Percentiles rank a stretch among this genome's conserved stretches.
Conservation (phyloP, 2,797 vertebrate genomes). For the Eurystomus glaucurus region DNA sequence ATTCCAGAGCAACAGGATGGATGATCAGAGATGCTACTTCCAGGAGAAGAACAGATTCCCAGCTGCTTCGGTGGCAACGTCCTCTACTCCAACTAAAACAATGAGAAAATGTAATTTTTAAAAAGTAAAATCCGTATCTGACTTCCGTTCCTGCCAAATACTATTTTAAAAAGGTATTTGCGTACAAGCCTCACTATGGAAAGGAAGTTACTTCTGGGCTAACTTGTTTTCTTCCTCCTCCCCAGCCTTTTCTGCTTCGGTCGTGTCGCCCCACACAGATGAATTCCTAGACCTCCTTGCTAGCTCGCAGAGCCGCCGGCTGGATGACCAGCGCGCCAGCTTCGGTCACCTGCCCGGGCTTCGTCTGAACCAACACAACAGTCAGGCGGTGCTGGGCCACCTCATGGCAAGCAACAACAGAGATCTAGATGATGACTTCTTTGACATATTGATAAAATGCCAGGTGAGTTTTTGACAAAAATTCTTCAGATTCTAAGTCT, state of each 20-base stretch:
- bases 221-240: background rate
- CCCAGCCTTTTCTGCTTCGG: slow-evolving; percentile 86
- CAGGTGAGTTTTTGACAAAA: slow-evolving; percentile 85
- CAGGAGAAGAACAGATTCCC: slow-evolving; percentile 83
- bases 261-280: slow-evolving; percentile 88
- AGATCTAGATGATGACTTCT: slow-evolving; percentile 94
- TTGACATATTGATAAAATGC: slow-evolving; percentile 95
- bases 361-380: slow-evolving; percentile 82
- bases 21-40: slow-evolving; percentile 94
- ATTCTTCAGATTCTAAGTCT: background rate
- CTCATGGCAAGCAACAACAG: slow-evolving; percentile 86
- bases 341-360: slow-evolving; percentile 89
- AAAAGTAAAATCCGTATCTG: background rate
- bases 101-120: slow-evolving; percentile 88
- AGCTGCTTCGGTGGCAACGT: slow-evolving; percentile 65
- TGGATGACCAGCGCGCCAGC: slow-evolving; percentile 91
- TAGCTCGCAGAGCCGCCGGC: slow-evolving; percentile 87
- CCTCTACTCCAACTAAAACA: slow-evolving; percentile 82
- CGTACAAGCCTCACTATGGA: accelerated
- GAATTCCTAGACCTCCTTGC: slow-evolving; percentile 94
- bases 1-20: slow-evolving; percentile 98
- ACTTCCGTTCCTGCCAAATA: background rate
- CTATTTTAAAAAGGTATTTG: background rate
- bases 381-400: slow-evolving; percentile 85
- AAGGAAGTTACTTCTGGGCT: background rate